Percentiles rank a stretch among this genome's conserved stretches.
Evolutionary conservation across 1,140 invertebrate species (phyloP).

Genomic region (Globodera rostochiensis): DNA sequence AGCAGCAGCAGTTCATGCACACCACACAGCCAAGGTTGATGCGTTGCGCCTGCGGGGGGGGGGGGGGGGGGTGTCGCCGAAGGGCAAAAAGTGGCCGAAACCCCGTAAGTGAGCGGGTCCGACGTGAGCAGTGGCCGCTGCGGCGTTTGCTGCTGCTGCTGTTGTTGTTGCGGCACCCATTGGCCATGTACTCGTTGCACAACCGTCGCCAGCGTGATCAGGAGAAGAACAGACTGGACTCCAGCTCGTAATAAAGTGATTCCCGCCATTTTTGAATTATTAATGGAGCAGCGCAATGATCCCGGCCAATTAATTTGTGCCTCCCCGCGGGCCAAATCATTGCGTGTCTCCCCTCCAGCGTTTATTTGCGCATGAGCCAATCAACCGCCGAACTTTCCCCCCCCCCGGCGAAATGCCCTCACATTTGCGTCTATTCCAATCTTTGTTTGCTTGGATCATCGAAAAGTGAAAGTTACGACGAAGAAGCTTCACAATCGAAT

Average conservation of each 20-base stretch:
- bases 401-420: too few relatives aligned
- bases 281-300: background rate
- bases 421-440: too few relatives aligned
- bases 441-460: too few relatives aligned
- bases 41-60: background rate
- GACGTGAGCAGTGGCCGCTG: conserved; percentile 5
- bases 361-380: background rate
- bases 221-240: too few relatives aligned
- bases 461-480: too few relatives aligned
- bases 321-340: background rate
- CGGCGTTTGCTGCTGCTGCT: background rate
- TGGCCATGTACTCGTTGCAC: background rate
- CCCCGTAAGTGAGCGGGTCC: background rate
- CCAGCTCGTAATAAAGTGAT: too few relatives aligned
- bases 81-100: background rate
- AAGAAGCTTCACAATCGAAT: too few relatives aligned
- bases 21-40: background rate
- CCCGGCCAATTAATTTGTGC: background rate
- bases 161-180: background rate
- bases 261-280: too few relatives aligned
- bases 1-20: background rate
- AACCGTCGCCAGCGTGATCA: too few relatives aligned
- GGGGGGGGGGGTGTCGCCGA: background rate
- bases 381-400: too few relatives aligned
- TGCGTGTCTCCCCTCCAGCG: background rate